Evolutionary conservation across 2,888 invertebrate genomes (phyloP), one percentile per base, ranked within the genome.

Genomic region (Agonum fuliginosum): DNA sequence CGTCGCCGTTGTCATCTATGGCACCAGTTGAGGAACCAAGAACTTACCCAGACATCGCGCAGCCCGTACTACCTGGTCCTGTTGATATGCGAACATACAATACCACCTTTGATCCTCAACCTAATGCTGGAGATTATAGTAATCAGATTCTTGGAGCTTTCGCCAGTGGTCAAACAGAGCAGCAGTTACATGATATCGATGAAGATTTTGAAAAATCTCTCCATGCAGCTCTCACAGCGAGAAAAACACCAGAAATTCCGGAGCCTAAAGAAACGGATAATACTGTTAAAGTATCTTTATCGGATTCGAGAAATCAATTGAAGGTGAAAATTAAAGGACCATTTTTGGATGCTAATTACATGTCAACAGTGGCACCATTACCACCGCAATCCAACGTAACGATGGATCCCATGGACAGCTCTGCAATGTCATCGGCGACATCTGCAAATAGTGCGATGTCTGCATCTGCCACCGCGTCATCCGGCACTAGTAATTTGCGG

Each of bases 291-390:
- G 93, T 93, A 0, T 93, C 94, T 0, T 87, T 95, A 0, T 92
- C 92, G 0, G 95, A 95, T 86, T 93, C 95, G 0, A 89, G 95
- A 27, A 95, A 95, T 86, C 96, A 96, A 84, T 87, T 97, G 2
- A 96, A 96, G 85, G 93, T 97, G 0, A 97, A 97, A 87, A 96
- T 96, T 79, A 96, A 97, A 85, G 96, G 96, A 1, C 96, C 96
- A 0, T 92, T 94, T 82, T 90, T 95, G 79, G 95, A 95, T 82
- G 91, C 89, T 0, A 95, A 93, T 84, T 94, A 93, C 37, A 89
- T 92, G 1, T 90, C 91, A 73, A 89, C 90, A 0, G 88, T 89
- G 0, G 88, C 89, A 54, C 89, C 91, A 2, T 86, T 90, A n/a
- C 90, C 88, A 0, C 91, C 89, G 46, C 89, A 90, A 80, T 88